Evolutionary conservation across 1,140 invertebrate species (phyloP).

Genomic region (Drosophila nannoptera): DNA sequence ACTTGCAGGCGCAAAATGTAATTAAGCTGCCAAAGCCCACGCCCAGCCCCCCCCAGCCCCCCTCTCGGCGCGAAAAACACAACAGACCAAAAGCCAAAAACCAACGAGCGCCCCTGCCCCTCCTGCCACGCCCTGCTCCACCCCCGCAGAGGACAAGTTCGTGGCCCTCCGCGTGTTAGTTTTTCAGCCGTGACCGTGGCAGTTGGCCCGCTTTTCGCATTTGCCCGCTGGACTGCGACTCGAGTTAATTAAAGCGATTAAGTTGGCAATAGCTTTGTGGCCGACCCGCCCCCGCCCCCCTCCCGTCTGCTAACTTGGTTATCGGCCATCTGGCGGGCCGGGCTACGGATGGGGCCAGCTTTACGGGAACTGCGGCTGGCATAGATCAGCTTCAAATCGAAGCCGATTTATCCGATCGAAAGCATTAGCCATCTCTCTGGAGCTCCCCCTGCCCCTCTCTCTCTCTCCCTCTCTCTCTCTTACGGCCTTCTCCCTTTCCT

Average conservation of each 20-base stretch:
- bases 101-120: not conserved
- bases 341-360: too few relatives aligned
- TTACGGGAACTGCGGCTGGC: too few relatives aligned
- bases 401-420: not conserved
- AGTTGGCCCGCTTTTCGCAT: slow-evolving; percentile 8
- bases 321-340: slow-evolving; percentile 1
- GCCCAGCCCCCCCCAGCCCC: too few relatives aligned
- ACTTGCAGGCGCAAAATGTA: slow-evolving; percentile 74
- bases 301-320: slow-evolving; percentile 9
- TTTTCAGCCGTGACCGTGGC: slow-evolving; percentile 11
- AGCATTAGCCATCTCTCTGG: not conserved
- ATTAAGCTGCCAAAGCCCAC: slow-evolving; percentile 71
- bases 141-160: not conserved
- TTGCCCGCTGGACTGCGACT: slow-evolving; percentile 8
- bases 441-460: not conserved
- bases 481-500: not conserved
- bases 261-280: slow-evolving; percentile 58
- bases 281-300: not conserved
- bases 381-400: not conserved
- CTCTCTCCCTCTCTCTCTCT: not conserved
- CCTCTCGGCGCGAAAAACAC: too few relatives aligned
- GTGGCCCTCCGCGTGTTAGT: not conserved
- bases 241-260: slow-evolving; percentile 71
- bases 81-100: slow-evolving; percentile 12
- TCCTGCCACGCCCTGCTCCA: not conserved